Evolutionary conservation across 2,113 vertebrate species (phyloP).

Genomic region (Eupsittula cactorum): DNA sequence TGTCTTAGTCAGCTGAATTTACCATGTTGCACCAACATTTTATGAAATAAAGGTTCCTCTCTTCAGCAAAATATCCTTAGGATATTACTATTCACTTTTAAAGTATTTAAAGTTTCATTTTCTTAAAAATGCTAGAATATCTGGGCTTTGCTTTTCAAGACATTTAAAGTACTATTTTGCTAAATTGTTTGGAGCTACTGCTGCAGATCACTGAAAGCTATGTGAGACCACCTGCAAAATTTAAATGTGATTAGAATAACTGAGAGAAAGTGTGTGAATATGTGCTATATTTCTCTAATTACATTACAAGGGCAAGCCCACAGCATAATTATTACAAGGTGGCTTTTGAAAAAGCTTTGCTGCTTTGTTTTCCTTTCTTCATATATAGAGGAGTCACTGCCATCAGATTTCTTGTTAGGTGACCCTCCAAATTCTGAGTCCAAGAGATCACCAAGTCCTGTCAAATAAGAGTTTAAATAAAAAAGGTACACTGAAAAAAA

Average conservation of each 20-base stretch:
- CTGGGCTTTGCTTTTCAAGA: background rate
- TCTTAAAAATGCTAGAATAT: background rate
- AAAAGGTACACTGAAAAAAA: background rate
- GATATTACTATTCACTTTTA: background rate
- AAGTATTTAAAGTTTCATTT: background rate
- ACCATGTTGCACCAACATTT: background rate
- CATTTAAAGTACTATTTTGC: background rate
- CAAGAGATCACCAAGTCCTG: background rate
- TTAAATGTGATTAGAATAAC: background rate
- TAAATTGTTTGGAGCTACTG: background rate
- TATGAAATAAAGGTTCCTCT: background rate
- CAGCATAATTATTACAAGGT: background rate
- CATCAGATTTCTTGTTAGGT: background rate
- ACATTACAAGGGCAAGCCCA: background rate
- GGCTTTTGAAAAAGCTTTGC: background rate
- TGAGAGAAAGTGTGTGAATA: background rate
- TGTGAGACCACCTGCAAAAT: background rate
- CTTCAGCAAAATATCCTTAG: background rate
- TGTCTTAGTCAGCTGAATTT: background rate
- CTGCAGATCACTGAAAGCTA: background rate
- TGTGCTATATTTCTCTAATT: background rate
- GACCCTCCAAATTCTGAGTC: background rate
- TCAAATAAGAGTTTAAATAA: background rate
- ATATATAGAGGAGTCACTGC: rapidly evolving
- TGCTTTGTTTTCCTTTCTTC: background rate